Evolutionary conservation across 2,888 invertebrate genomes (phyloP).

Genomic region (Drosophila gaucha): DNA sequence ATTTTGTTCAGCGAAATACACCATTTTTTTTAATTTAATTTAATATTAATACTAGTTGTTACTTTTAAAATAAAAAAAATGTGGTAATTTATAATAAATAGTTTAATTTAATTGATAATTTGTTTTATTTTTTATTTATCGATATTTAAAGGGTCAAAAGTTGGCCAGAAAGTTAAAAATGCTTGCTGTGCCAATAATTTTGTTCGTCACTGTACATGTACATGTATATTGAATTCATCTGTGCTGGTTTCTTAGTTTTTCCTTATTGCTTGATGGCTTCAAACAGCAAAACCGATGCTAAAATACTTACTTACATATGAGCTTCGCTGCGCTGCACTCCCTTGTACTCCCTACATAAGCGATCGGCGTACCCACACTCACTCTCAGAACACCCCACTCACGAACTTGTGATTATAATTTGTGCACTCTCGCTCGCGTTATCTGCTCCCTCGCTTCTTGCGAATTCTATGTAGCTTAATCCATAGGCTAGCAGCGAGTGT

Average conservation of each 20-base stretch:
- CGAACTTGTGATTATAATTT: conserved; percentile 5
- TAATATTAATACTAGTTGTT: too few species aligned
- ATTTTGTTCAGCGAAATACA: too few species aligned
- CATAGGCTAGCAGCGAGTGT: conserved; percentile 34
- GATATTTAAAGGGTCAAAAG: too few species aligned
- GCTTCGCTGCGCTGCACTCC: conserved; percentile 35
- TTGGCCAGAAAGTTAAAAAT: too few species aligned
- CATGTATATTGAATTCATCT: too few species aligned
- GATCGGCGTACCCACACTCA: conserved; percentile 50
- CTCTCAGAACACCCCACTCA: conserved; percentile 9
- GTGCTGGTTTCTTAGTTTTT: conserved; percentile 15
- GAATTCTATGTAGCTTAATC: conserved; percentile 52
- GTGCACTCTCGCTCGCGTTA: background rate
- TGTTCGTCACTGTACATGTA: too few species aligned
- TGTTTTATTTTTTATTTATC: too few species aligned
- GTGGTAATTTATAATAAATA: too few species aligned
- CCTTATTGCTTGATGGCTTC: conserved; percentile 24
- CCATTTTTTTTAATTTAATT: too few species aligned
- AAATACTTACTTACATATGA: conserved; percentile 50
- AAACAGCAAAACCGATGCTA: conserved; percentile 29
- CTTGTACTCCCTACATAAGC: conserved; percentile 39
- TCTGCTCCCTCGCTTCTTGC: conserved; percentile 13
- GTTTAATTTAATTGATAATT: too few species aligned
- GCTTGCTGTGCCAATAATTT: too few species aligned
- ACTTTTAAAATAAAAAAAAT: too few species aligned